Evolutionary conservation across 2,113 vertebrate species (phyloP).

Genomic region (Oncorhynchus mykiss): DNA sequence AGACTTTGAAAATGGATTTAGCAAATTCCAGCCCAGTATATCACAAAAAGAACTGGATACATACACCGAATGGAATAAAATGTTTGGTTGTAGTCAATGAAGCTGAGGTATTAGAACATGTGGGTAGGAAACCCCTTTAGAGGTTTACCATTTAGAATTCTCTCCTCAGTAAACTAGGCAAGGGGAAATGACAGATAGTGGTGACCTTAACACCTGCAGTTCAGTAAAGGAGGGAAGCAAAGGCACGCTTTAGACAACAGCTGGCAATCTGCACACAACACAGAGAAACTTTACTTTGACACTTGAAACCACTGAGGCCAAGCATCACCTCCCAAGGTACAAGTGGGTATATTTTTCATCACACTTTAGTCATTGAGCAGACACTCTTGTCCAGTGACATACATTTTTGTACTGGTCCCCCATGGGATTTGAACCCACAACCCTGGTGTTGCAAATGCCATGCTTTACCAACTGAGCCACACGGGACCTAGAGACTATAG

Average conservation of each 20-base stretch:
- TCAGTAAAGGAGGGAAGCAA: conserved; percentile 72
- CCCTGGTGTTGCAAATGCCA: no score
- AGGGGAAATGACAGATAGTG: conserved; percentile 73
- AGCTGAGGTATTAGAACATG: conserved; percentile 6
- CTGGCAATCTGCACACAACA: conserved; percentile 79
- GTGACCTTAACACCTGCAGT: conserved; percentile 70
- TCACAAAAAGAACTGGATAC: conserved; percentile 98
- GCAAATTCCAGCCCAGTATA: conserved; percentile 99
- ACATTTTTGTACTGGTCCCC: no score
- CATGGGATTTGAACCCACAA: no score
- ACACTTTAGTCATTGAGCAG: no score
- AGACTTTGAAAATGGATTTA: conserved; percentile 99
- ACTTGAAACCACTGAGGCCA: conserved; percentile 81
- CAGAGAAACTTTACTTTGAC: conserved; percentile 60
- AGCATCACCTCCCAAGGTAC: conserved; percentile 80
- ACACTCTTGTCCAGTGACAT: no score
- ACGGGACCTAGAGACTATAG: no score
- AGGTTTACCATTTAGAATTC: conserved; percentile 55
- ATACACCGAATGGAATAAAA: conserved; percentile 99
- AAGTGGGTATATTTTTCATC: conserved; percentile 54
- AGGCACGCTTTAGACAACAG: conserved; percentile 68
- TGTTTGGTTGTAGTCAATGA: conserved; percentile 99
- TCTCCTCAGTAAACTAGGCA: conserved; percentile 71
- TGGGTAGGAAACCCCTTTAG: not conserved
- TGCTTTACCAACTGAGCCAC: no score